Evolutionary conservation across 1,140 invertebrate species (phyloP), one percentile per base, ranked within the genome.

Genomic region (Ganaspis sp.): DNA sequence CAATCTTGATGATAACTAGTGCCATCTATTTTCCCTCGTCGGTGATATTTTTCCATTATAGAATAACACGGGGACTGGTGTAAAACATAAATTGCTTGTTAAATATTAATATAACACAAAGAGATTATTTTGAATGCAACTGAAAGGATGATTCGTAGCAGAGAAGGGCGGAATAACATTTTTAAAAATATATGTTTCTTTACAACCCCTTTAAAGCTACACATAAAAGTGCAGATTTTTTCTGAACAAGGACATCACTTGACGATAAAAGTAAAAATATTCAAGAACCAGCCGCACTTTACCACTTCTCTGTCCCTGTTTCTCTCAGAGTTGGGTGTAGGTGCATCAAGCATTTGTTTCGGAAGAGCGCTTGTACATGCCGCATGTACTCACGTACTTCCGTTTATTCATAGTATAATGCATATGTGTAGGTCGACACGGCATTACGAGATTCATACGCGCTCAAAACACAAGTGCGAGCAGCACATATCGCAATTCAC

Each of bases 181-280:
- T 29, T 29, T 1, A 29, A 15, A 29, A 15, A 26, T n/a, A 26
- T 26, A 64, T 34, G 21, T 8, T n/a, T 26, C 26, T 29, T 64
- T 64, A 29, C 23, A 29, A n/a, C 11, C 23, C 58, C 58, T 49
- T 49, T 49, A 64, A 64, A 26, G 5, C 23, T 64, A 29, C 11
- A 29, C 26, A 64, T 29, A 34, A 29, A 64, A 64, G 26, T 64
- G 58, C 23, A 29, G 58, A 64, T 64, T 64, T 34, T 34, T n/a
- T 34, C 58, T 64, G 15, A 64, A n/a, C 23, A 29, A 64, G 23
- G 26, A 29, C 58, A 64, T 64, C 58, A 64, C 58, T 64, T 64
- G 58, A 64, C 58, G 58, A 64, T 64, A 64, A 64, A 64, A 64
- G 58, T 64, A 64, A 64, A 64, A 64, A 64, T 64, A 64, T 64